A percentile compares a stretch with the other conserved stretches of the same genome.
Conservation (phyloP, 2,797 vertebrate genomes). For the Threskiornis aethiopicus region DNA sequence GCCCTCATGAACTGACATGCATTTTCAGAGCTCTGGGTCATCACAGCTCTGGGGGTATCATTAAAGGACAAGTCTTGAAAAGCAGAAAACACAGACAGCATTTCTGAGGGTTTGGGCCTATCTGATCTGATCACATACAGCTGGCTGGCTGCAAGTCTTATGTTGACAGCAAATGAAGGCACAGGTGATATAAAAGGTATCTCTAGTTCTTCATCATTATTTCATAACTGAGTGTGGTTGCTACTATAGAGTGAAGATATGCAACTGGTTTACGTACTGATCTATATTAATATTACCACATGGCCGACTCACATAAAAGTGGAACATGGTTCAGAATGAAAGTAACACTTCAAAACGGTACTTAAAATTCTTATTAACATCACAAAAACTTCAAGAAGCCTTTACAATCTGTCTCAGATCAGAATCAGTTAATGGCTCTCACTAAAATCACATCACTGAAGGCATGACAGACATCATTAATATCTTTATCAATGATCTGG, state of each 20-base stretch:
- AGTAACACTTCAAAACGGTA: neutral
- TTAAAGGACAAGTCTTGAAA: neutral
- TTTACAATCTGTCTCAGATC: neutral
- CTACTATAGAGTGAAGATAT: neutral
- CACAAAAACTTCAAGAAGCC: neutral
- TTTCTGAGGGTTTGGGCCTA: neutral
- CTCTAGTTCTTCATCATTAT: neutral
- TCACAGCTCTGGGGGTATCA: neutral
- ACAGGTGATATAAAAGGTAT: neutral
- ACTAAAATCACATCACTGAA: neutral
- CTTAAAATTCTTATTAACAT: neutral
- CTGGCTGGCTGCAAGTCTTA: neutral
- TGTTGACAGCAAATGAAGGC: neutral
- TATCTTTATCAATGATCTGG: too few relatives aligned
- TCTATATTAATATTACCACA: accelerated
- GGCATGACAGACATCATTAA: neutral
- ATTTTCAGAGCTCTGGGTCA: neutral
- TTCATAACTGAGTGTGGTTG: neutral
- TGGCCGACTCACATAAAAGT: neutral
- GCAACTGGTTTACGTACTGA: neutral
- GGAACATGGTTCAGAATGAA: neutral
- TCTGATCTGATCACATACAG: neutral
- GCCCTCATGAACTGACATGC: neutral
- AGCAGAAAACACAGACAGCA: neutral
- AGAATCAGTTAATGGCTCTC: neutral